Evolutionary conservation across 2,113 vertebrate genomes (phyloP).

Genomic region (Chlorodrepanis virens): DNA sequence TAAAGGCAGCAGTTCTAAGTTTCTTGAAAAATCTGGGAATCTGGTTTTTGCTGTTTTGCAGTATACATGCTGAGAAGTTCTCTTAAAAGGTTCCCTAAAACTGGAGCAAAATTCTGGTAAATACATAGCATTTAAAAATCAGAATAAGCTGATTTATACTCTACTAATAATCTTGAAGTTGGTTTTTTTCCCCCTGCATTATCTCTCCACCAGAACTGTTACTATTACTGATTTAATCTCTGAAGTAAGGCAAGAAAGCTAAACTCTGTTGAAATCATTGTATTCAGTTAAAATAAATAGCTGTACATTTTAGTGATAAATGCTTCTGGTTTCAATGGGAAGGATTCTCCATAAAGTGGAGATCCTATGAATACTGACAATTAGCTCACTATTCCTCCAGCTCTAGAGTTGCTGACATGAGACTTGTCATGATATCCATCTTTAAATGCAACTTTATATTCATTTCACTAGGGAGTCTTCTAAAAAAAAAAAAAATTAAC

Average conservation of each 20-base stretch:
- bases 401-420: neutral
- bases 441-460: neutral
- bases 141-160: neutral
- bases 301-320: neutral
- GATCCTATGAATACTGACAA: neutral
- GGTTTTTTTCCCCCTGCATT: rapidly evolving
- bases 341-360: neutral
- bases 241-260: neutral
- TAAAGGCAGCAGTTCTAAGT: neutral
- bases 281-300: neutral
- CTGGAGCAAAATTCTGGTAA: neutral
- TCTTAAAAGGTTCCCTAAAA: neutral
- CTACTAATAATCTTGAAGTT: neutral
- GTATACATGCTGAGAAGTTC: neutral
- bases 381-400: neutral
- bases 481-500: neutral
- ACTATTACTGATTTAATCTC: neutral
- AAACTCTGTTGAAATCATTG: neutral
- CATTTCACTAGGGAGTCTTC: neutral
- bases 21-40: neutral
- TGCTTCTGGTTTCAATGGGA: neutral
- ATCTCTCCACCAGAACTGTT: neutral
- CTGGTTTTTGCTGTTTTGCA: neutral
- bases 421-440: neutral
- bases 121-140: neutral